Percentiles rank a stretch among this genome's conserved stretches.
Conservation (phyloP, 2,113 vertebrate genomes). For the Dasypus novemcinctus region DNA sequence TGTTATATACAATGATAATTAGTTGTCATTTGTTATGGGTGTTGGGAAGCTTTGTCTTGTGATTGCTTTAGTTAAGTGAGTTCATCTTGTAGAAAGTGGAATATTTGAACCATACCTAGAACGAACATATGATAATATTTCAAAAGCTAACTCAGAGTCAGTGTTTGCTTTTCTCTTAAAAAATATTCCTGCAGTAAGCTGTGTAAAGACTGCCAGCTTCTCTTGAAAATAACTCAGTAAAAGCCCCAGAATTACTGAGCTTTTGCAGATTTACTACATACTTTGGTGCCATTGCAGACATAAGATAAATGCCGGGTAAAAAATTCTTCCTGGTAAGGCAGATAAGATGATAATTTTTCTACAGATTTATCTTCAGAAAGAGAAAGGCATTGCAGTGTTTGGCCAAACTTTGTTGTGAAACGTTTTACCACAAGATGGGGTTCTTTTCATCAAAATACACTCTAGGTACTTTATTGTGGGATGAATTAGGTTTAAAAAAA, state of each 20-base stretch:
- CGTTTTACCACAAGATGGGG: constrained; percentile 63
- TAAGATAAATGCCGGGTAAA: constrained; percentile 38
- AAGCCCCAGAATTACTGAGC: constrained; percentile 34
- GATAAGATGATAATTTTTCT: constrained; percentile 56
- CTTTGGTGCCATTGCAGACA: not conserved
- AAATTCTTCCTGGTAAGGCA: constrained; percentile 46
- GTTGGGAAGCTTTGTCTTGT: not conserved
- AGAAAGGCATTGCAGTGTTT: not conserved
- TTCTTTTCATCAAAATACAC: constrained; percentile 36
- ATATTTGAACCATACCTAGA: not conserved
- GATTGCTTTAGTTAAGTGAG: not conserved
- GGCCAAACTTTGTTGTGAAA: not conserved
- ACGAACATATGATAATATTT: not conserved
- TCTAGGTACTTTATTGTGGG: not conserved
- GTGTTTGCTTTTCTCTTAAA: constrained; percentile 53
- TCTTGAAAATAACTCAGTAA: constrained; percentile 47
- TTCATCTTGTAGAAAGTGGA: not conserved
- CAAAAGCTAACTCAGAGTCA: not conserved
- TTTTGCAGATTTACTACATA: constrained; percentile 27
- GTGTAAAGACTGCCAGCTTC: constrained; percentile 22
- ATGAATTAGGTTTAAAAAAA: not conserved
- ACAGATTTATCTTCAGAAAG: constrained; percentile 30
- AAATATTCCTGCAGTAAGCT: constrained; percentile 49
- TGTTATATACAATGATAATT: not conserved
- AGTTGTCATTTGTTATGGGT: too few species aligned